Base-by-base conservation (phyloP, 2,113 vertebrate species). In the Burhinus oedicnemus region DNA sequence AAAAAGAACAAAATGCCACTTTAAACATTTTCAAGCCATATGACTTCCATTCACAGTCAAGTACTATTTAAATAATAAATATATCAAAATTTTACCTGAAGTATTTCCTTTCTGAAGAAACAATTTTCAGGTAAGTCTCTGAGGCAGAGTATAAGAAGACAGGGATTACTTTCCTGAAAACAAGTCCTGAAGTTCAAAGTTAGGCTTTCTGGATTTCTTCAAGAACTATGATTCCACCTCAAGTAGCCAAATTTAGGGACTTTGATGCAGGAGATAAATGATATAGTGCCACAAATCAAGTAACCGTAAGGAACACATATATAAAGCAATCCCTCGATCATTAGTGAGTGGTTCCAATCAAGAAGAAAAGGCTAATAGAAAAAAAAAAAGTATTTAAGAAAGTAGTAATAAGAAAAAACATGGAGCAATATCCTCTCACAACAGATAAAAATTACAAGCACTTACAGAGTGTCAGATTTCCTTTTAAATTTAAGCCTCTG, bases 201-300 rank as follows among this genome's bases (percentile, higher is more conserved):
- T 87, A 87, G 64, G 64, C 66, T 96, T 93, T 97, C 93, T 96
- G 77, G 82, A 95, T 96, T 96, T 95, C 79, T 97, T 98, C 91
- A 97, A 55, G 20, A 96, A 91, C 90, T 96, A 84, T 52, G 97
- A 64, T 83, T 83, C 82, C 64, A 81, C 68, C 58, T 96, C 95
- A 90, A 95, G 86, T 85, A 96, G 85, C 40, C 66, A 95, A 75
- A 78, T 93, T 94, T 83, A 75, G 86, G 81, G 94, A 91, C 44
- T 88, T 78, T 83, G 75, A 36, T 80, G 30, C 42, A 78, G 58
- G 71, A 97, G 83, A 82, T 95, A 97, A 77, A 94, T 90, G 49
- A 89, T 88, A 68, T 78, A 94, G 81, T 93, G 92, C 78, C 93
- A 91, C 55, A 89, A 57, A 92, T 86, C 86, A 97, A 97, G 94